phyloP scores from a whole-genome alignment of 2,113 vertebrate genomes.

The human region GRCh38 chr4:88385001-88385500 shows the following conservation, averaged over 20 bases:
- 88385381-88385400: background rate
- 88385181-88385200: background rate
- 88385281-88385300: background rate
- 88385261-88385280: slow-evolving; percentile 4
- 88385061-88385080: background rate
- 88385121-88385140: background rate
- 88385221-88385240: background rate
- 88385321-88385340: background rate
- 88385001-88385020: too few relatives aligned
- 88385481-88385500: slow-evolving; percentile 66
- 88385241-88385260: background rate
- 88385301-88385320: background rate
- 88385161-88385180: background rate
- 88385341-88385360: slow-evolving; percentile 5
- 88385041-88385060: background rate
- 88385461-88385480: slow-evolving; percentile 31
- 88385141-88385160: background rate
- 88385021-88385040: background rate
- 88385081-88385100: background rate
- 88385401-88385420: background rate
- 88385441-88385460: background rate
- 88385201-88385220: background rate
- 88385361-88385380: background rate
- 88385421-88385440: slow-evolving; percentile 29
- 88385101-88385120: background rate